Evolutionary conservation across 2,888 invertebrate species (phyloP).

Genomic region (Apocheima hispidaria): DNA sequence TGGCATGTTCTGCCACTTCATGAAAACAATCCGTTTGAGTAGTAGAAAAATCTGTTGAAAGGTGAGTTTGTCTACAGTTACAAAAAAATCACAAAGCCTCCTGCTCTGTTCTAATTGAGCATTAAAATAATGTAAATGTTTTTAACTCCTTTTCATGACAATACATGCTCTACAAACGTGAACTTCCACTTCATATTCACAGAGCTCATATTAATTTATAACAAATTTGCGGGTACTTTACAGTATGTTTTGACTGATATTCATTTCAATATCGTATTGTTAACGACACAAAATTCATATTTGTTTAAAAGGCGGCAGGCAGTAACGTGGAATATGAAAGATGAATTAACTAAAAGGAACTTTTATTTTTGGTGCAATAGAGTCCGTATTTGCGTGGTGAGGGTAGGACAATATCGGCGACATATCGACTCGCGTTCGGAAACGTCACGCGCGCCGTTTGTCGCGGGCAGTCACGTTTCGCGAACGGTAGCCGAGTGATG

Average conservation of each 20-base stretch:
- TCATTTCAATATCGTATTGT: constrained; percentile 2
- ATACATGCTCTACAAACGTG: background rate
- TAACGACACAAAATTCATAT: constrained; percentile 19
- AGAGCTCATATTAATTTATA: constrained; percentile 13
- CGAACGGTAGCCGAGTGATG: constrained; percentile 74
- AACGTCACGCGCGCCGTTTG: constrained; percentile 80
- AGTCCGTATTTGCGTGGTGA: constrained; percentile 50
- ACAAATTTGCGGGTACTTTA: constrained; percentile 17
- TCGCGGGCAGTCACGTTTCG: constrained; percentile 79
- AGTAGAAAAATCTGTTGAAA: no score
- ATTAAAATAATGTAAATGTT: background rate
- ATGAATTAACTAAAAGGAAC: constrained; percentile 31
- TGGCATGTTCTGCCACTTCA: no score
- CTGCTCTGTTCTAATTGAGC: no score
- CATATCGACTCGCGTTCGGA: constrained; percentile 72
- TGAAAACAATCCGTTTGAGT: no score
- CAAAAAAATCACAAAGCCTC: no score
- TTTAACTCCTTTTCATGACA: background rate
- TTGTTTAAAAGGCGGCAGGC: background rate
- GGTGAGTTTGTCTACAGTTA: no score
- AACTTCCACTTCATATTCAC: background rate
- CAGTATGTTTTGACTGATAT: constrained; percentile 11
- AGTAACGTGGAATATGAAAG: constrained; percentile 37
- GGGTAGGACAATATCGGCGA: constrained; percentile 59
- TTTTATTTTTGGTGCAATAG: constrained; percentile 39